A percentile compares a stretch with the other conserved stretches of the same genome.
These are phyloP conservation scores for Palythoa grandis DNA, from an alignment of 92 coral and sea anemone genomes.

Conservation along the genomic window DNA sequence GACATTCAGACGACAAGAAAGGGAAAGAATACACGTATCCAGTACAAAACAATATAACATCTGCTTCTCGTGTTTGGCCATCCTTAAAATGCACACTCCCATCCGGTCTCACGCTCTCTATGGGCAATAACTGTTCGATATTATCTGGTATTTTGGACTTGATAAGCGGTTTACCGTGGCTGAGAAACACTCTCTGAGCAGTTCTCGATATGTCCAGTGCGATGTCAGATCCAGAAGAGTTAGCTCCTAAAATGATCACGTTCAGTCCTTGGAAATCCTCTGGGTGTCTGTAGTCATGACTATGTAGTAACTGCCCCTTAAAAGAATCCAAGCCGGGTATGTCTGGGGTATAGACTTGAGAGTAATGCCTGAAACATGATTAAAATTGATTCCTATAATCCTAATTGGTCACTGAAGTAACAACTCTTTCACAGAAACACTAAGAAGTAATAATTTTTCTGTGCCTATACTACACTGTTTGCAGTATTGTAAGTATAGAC, in stretches of 20 bases:
- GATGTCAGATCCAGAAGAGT: conserved; percentile 80
- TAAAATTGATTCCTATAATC: conserved; percentile 2
- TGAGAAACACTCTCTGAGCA: conserved; percentile 79
- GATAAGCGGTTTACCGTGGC: conserved; percentile 59
- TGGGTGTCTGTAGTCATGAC: conserved; percentile 78
- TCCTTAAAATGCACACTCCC: conserved; percentile 69
- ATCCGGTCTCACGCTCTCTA: conserved; percentile 59
- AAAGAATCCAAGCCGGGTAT: conserved; percentile 78
- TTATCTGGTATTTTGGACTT: conserved; percentile 71
- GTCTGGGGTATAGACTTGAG: conserved; percentile 63
- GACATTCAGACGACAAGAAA: conserved; percentile 68
- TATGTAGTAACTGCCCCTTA: conserved; percentile 83
- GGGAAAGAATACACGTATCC: conserved; percentile 85
- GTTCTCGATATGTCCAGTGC: conserved; percentile 58
- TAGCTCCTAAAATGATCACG: conserved; percentile 81
- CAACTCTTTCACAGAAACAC: background rate
- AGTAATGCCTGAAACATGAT: conserved; percentile 75
- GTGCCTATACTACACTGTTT: too few species aligned
- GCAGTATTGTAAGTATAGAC: too few species aligned
- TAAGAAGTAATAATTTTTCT: too few species aligned
- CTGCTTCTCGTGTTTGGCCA: conserved; percentile 60
- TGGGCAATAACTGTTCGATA: conserved; percentile 62
- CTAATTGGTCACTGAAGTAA: background rate
- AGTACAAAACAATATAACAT: conserved; percentile 80
- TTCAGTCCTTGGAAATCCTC: conserved; percentile 62